Evolutionary conservation across 2,888 invertebrate species (phyloP).

Genomic region (Mesorhabditis spiculigera): DNA sequence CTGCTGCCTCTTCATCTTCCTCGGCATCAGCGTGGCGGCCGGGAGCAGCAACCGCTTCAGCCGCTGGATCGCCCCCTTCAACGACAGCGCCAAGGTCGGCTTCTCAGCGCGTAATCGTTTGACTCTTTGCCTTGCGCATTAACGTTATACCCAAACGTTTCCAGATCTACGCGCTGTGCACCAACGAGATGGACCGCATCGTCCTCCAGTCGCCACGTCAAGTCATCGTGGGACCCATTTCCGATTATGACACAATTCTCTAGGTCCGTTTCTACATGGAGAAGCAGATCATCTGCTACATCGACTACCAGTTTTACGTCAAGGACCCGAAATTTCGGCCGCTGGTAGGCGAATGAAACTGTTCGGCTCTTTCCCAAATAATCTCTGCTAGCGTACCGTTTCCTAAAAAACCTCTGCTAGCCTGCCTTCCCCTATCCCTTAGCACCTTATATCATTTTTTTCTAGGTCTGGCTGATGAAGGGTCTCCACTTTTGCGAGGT

Average conservation of each 20-base stretch:
- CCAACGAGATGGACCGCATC: constrained; percentile 28
- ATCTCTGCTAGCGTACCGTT: background rate
- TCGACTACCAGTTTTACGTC: background rate
- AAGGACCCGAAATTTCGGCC: background rate
- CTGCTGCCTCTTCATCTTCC: too few relatives aligned
- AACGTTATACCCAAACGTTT: background rate
- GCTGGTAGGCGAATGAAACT: background rate
- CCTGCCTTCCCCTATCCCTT: background rate
- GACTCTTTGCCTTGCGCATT: background rate
- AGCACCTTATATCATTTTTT: background rate
- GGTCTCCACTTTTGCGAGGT: constrained; percentile 43
- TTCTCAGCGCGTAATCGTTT: too few relatives aligned
- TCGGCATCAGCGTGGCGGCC: too few relatives aligned
- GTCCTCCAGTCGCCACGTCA: constrained; percentile 11
- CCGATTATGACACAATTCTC: constrained; percentile 6
- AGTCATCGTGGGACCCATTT: background rate
- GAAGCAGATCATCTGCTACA: constrained; percentile 30
- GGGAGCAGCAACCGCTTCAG: too few relatives aligned
- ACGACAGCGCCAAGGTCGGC: constrained; percentile 16
- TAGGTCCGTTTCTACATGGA: constrained; percentile 29
- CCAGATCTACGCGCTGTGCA: constrained; percentile 32
- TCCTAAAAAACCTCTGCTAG: background rate
- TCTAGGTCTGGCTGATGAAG: background rate
- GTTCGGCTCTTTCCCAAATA: background rate
- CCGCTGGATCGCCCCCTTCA: constrained; percentile 20